phyloP scores from a whole-genome alignment of 2,888 invertebrate species.

The Candidula unifasciata region DNA sequence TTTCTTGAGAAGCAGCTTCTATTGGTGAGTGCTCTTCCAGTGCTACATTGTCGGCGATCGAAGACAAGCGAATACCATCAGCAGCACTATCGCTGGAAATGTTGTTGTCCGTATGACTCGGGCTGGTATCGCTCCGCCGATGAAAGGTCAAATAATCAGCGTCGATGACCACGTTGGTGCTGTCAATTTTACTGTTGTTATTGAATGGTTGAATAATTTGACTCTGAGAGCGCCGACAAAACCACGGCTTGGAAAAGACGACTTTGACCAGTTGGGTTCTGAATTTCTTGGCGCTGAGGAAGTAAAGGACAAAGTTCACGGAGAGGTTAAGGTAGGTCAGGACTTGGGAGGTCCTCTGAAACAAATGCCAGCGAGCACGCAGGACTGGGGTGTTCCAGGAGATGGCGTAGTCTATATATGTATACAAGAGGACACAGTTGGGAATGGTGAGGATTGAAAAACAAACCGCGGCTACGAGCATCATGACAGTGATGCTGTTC shows the following conservation, averaged over 20 bases:
- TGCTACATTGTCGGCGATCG: not conserved
- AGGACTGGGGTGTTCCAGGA: constrained; percentile 32
- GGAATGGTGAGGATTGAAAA: constrained; percentile 40
- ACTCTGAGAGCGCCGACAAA: not conserved
- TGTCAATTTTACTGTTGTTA: constrained; percentile 14
- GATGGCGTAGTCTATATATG: not conserved
- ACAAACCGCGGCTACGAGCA: constrained; percentile 36
- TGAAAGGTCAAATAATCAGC: not conserved
- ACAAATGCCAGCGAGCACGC: constrained; percentile 14
- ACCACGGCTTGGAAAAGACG: not conserved
- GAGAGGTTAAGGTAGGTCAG: constrained; percentile 29
- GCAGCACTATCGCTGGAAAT: not conserved
- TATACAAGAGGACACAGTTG: constrained; percentile 33
- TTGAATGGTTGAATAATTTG: not conserved
- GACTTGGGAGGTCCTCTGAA: constrained; percentile 24
- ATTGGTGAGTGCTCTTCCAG: not conserved
- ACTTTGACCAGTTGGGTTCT: constrained; percentile 31
- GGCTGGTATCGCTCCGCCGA: not conserved
- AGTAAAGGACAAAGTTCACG: constrained; percentile 34
- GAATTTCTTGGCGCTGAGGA: constrained; percentile 43
- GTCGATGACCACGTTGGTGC: not conserved
- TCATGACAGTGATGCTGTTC: constrained; percentile 48
- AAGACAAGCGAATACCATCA: not conserved
- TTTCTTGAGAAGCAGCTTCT: not conserved
- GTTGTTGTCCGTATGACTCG: not conserved